Evolutionary conservation across 2,888 invertebrate genomes (phyloP).

Genomic region (Machimus atricapillus): DNA sequence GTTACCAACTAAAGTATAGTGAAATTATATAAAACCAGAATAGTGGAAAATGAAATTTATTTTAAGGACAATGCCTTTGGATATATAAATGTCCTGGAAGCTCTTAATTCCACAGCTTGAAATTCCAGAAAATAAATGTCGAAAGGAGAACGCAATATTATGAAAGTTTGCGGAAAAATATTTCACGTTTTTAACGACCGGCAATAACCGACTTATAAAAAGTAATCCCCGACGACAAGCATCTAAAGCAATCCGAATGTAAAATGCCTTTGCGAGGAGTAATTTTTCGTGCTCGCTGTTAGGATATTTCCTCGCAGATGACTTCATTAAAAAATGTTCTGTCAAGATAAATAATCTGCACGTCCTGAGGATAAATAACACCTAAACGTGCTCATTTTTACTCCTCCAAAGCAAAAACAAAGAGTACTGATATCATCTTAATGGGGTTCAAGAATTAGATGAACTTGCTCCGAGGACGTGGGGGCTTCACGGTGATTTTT

Average conservation of each 20-base stretch:
- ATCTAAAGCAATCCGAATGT: not conserved
- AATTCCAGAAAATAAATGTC: not conserved
- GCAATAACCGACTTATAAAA: not conserved
- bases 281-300: conserved; percentile 29
- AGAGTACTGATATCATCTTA: conserved; percentile 41
- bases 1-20: not conserved
- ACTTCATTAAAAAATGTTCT: conserved; percentile 44
- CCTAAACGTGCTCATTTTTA: conserved; percentile 42
- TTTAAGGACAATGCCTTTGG: not conserved
- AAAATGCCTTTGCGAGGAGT: conserved; percentile 7
- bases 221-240: not conserved
- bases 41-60: not conserved
- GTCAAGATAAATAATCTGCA: conserved; percentile 42
- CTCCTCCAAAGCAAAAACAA: conserved; percentile 9
- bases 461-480: conserved; percentile 22
- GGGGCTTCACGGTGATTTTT: not conserved
- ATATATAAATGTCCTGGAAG: not conserved
- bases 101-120: not conserved
- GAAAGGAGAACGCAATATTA: not conserved
- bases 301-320: conserved; percentile 34
- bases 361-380: conserved; percentile 42
- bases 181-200: not conserved
- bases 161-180: not conserved
- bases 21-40: not conserved
- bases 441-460: conserved; percentile 42